These are phyloP conservation scores for Pelobates cultripes DNA, from an alignment of 2,797 vertebrate genomes.

Conservation along the genomic window DNA sequence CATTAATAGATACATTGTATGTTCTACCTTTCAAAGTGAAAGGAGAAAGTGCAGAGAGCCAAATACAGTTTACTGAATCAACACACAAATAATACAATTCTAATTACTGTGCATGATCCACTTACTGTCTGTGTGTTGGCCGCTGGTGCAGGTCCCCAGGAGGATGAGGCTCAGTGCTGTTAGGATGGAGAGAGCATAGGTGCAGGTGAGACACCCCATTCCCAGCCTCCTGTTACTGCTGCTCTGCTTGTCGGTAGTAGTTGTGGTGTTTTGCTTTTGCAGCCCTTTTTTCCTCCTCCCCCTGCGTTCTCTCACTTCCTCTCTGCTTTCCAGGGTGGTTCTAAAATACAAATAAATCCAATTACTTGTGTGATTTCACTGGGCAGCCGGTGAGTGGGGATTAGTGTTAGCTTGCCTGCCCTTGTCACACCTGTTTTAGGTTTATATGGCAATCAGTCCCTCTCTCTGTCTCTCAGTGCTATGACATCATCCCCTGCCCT, in stretches of 20 bases:
- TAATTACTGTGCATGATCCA: neutral
- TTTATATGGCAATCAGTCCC: neutral
- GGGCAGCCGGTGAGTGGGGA: neutral
- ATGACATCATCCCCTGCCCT: too few relatives aligned
- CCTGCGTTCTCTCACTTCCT: slow-evolving; percentile 22
- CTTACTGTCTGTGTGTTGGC: slow-evolving; percentile 19
- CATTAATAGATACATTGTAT: too few relatives aligned
- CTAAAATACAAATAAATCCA: too few relatives aligned
- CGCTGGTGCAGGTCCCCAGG: slow-evolving; percentile 11
- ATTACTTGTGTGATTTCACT: neutral
- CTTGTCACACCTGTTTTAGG: neutral
- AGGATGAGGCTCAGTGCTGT: slow-evolving; percentile 11
- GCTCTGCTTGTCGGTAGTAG: neutral
- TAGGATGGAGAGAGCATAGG: neutral
- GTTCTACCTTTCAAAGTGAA: too few relatives aligned
- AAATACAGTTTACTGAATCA: too few relatives aligned
- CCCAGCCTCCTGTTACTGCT: neutral
- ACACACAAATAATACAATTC: too few relatives aligned
- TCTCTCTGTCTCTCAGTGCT: neutral
- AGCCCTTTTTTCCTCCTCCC: slow-evolving; percentile 32
- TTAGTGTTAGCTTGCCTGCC: neutral
- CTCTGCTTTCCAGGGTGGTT: slow-evolving; percentile 30
- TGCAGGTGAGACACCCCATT: neutral
- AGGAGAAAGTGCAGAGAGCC: too few relatives aligned
- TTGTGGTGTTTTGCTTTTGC: neutral